Evolutionary conservation across 2,888 invertebrate species (phyloP), one percentile per base, ranked within the genome.

Genomic region (Strigamia transsilvanica): DNA sequence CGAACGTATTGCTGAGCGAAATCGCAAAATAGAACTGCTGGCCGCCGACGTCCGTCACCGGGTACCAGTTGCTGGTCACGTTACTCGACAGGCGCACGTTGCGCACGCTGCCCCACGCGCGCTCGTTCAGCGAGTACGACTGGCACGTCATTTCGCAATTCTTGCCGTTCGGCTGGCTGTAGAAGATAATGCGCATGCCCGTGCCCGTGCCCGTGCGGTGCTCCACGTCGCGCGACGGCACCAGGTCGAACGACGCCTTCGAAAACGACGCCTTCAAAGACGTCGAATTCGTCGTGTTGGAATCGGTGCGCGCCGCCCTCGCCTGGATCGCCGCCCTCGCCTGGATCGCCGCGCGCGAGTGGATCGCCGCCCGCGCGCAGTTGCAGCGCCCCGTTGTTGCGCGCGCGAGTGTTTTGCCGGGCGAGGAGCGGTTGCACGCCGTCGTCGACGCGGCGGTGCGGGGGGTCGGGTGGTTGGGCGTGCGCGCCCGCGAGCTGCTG

Each of bases 61-160:
- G 73, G 27, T 73, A 73, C 73, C 73, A 73, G 27, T 73, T 73
- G 32, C 73, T 73, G 2, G 73, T 73, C 27, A 73, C 32, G 32
- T 23, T 73, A 12, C 27, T 27, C 27, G 73, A 73, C 2, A 73
- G 32, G 0, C 6, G 0, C 23, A 73, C 27, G 15, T 7, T 32
- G 27, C 32, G 27, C n/a, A 4, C 3, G 0, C 13, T 32, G 73
- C 27, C 13, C 73, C 73, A 73, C n/a, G 12, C 10, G 13, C 27
- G 27, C 7, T 73, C 12, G 32, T 15, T 32, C 9, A 73, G 3
- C 12, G 73, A 73, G n/a, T 73, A 73, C 27, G 13, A 2, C 13
- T 27, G 32, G 2, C 32, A 1, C 10, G 27, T 73, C 73, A 73
- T 73, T 12, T 73, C 73, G 2, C 0, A 1, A 0, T 18, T 18